Evolutionary conservation across 2,797 vertebrate species (phyloP).

Genomic region (Clarias fuscus): DNA sequence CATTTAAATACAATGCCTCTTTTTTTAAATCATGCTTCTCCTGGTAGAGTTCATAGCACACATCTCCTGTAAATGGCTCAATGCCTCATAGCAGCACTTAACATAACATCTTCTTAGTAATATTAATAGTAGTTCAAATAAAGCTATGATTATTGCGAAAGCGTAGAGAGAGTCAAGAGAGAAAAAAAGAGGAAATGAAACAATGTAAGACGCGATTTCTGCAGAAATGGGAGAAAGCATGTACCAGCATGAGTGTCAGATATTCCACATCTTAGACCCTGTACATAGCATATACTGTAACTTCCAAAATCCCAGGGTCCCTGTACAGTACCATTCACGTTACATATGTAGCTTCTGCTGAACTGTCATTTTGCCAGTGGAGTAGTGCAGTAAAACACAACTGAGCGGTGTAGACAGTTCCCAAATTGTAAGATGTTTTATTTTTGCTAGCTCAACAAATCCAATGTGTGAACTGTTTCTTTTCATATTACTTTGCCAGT

Average conservation of each 20-base stretch:
- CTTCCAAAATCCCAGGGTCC: not conserved
- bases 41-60: not conserved
- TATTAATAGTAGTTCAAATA: constrained; percentile 15
- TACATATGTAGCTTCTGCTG: not conserved
- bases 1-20: constrained; percentile 5
- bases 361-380: not conserved
- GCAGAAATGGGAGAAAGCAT: not conserved
- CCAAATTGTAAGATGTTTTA: not conserved
- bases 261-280: not conserved
- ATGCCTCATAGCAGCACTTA: constrained; percentile 4
- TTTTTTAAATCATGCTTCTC: not conserved
- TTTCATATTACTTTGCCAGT: not conserved
- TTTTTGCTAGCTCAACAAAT: not conserved
- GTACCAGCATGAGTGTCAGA: not conserved
- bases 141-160: constrained; percentile 2
- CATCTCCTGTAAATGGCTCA: constrained; percentile 12
- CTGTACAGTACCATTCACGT: not conserved
- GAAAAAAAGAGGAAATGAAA: not conserved
- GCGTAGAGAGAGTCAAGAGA: not conserved
- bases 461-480: constrained; percentile 1
- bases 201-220: not conserved
- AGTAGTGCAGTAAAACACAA: not conserved
- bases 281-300: not conserved
- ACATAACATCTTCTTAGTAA: not conserved
- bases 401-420: not conserved